phyloP scores from a whole-genome alignment of 92 coral and sea anemone genomes.

The Anthopleura xanthogrammica region DNA sequence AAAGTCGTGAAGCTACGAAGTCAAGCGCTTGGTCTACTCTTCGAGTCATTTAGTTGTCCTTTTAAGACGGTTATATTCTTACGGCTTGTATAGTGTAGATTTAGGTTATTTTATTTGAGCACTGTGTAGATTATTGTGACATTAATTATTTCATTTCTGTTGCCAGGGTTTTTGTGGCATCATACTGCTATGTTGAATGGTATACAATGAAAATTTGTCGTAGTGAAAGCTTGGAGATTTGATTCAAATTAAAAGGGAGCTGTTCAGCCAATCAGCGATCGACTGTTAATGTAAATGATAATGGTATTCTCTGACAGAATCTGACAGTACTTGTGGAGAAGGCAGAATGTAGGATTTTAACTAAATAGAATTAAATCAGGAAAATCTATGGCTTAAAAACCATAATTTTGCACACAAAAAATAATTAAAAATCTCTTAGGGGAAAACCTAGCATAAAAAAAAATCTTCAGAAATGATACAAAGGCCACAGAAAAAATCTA shows the following conservation, averaged over 20 bases:
- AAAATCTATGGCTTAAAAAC: too few species aligned
- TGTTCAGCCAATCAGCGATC: background rate
- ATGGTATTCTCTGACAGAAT: background rate
- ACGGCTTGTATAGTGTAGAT: background rate
- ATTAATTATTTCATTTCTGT: background rate
- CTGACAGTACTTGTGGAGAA: background rate
- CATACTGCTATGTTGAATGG: background rate
- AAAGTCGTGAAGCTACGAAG: constrained; percentile 41
- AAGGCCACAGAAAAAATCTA: background rate
- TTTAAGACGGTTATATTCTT: background rate
- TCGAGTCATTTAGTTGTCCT: constrained; percentile 24
- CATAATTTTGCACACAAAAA: too few species aligned
- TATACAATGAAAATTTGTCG: background rate
- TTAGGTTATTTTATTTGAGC: background rate
- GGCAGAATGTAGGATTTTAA: background rate
- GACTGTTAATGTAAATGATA: background rate
- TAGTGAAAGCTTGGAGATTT: background rate
- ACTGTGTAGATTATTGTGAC: background rate
- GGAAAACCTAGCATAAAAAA: too few species aligned
- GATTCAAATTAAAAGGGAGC: background rate
- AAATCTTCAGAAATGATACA: background rate
- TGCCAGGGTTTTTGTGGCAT: background rate
- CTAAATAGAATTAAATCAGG: too few species aligned
- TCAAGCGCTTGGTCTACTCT: constrained; percentile 51
- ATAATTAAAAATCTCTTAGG: too few species aligned